Base-by-base conservation (phyloP, 2,797 vertebrate genomes). In the Malurus splendens region DNA sequence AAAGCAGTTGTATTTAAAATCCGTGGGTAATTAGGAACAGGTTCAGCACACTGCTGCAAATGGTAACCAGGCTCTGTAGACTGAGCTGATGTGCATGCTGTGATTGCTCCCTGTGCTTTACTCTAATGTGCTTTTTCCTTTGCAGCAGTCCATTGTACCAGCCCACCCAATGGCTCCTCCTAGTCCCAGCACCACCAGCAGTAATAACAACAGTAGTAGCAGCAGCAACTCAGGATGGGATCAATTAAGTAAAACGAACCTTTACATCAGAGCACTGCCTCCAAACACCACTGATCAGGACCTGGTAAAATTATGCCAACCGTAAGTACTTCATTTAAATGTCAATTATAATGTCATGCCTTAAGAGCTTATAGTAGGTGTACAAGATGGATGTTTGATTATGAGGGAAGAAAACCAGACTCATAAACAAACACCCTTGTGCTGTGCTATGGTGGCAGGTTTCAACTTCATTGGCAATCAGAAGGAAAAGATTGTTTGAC, bases 191-290 rank as follows among this genome's bases (percentile, higher is more conserved):
- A 99, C 98, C 96, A 99, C 98, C 98, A 98, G 98, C 98, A 99
- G 98, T 97, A 98, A 98, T 97, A 99, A 99, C 97, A 99, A 98
- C 98, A 99, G 98, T 95, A 99, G 98, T 96, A 99, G 98, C 97
- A 98, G 98, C 95, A 99, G 98, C 97, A 97, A 95, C 76, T 98
- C 98, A 93, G 98, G 99, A 96, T 99, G 99, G 99, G 99, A 99
- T 95, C 99, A 99, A 93, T 98, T 99, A 96, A 99, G 99, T 97
- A 99, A 99, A 98, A 99, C 99, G 30, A 99, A 99, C 97, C 98
- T 99, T 93, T 99, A 99, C 95, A 99, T 99, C 96, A 98, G 99
- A 96, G 99, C 98, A 77, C 96, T 99, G 97, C 98, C 98, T 95
- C 99, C 99, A 45, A 97, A 98, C 89, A 99, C 99, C 97, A 99